phyloP scores from a whole-genome alignment of 92 coral and sea anemone genomes.

The Palythoa heliodiscus region DNA sequence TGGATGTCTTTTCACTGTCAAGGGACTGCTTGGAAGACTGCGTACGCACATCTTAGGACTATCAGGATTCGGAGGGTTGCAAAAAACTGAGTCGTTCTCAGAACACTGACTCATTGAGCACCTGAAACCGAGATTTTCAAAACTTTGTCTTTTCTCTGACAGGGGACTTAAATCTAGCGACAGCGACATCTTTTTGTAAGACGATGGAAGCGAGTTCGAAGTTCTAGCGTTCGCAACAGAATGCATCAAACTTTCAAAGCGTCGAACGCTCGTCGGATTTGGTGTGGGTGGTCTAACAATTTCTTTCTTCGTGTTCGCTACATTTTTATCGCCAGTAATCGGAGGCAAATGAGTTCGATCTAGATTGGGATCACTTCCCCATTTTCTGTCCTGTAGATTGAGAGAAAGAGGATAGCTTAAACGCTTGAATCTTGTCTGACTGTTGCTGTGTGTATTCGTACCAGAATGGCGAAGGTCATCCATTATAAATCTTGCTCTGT shows the following conservation, averaged over 20 bases:
- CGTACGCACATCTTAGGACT: slow-evolving; percentile 54
- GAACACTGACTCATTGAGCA: slow-evolving; percentile 17
- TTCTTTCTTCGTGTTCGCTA: background rate
- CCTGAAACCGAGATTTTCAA: slow-evolving; percentile 9
- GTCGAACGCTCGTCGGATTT: background rate
- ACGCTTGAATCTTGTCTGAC: slow-evolving; percentile 7
- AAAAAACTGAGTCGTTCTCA: slow-evolving; percentile 22
- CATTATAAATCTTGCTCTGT: background rate
- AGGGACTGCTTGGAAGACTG: slow-evolving; percentile 55
- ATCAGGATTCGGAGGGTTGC: slow-evolving; percentile 27
- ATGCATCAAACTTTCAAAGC: slow-evolving; percentile 13
- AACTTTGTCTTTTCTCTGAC: slow-evolving; percentile 23
- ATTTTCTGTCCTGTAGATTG: slow-evolving; percentile 33
- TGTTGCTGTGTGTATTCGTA: background rate
- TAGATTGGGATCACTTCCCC: slow-evolving; percentile 29
- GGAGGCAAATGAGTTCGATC: slow-evolving; percentile 26
- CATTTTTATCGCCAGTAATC: slow-evolving; percentile 9
- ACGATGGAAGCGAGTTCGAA: slow-evolving; percentile 40
- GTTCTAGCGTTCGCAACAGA: background rate
- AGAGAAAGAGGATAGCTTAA: slow-evolving; percentile 23
- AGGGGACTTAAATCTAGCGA: slow-evolving; percentile 41
- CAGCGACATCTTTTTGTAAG: slow-evolving; percentile 19
- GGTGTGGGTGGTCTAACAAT: slow-evolving; percentile 11
- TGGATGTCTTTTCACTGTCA: slow-evolving; percentile 13
- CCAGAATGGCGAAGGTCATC: slow-evolving; percentile 13